These are phyloP conservation scores for Cenopis cana DNA, from an alignment of 2,888 invertebrate species.

Conservation along the genomic window DNA sequence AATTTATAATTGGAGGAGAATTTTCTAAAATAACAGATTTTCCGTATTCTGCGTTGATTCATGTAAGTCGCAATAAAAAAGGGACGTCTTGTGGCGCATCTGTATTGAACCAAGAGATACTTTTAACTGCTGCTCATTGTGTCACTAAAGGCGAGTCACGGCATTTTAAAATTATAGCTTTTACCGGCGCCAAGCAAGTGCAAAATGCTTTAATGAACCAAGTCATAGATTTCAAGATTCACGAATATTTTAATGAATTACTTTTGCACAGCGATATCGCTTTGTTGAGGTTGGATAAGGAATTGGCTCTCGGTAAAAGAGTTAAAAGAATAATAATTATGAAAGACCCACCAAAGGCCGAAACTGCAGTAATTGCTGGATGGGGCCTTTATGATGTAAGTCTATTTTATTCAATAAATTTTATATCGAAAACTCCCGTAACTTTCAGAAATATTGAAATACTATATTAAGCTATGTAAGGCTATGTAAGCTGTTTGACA, in stretches of 20 bases:
- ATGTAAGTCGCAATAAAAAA: not conserved
- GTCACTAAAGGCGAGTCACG: not conserved
- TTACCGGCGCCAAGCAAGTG: too few relatives aligned
- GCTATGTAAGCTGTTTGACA: too few relatives aligned
- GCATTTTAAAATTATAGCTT: too few relatives aligned
- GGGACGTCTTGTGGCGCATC: not conserved
- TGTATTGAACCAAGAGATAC: not conserved
- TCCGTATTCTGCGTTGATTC: not conserved
- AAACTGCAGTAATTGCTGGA: not conserved
- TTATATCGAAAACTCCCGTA: too few relatives aligned
- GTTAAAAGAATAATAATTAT: not conserved
- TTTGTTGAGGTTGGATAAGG: too few relatives aligned
- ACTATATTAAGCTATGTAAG: too few relatives aligned
- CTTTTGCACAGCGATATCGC: too few relatives aligned
- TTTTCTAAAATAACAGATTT: not conserved
- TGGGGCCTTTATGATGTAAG: not conserved
- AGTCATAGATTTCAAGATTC: too few relatives aligned
- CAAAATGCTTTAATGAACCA: too few relatives aligned
- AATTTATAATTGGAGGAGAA: not conserved
- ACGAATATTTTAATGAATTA: too few relatives aligned
- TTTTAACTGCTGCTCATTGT: not conserved
- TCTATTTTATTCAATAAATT: not conserved
- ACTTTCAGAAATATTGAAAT: too few relatives aligned
- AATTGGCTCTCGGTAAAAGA: not conserved
- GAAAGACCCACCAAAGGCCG: not conserved